Evolutionary conservation across 2,797 vertebrate species (phyloP).

Genomic region (Tangara arthus): DNA sequence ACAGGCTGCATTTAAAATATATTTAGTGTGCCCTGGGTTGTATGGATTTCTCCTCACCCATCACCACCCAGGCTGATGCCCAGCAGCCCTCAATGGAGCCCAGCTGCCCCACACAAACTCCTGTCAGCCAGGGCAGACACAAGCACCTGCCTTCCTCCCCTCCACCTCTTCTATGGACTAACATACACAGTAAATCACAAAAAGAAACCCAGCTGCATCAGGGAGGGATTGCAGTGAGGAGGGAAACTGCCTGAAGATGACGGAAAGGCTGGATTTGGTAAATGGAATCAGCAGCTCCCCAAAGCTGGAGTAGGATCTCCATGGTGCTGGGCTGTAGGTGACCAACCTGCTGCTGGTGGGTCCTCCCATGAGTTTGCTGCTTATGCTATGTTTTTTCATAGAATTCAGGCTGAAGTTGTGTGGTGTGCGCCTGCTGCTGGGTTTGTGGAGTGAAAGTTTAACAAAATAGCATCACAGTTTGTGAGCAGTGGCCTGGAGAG

Average conservation of each 20-base stretch:
- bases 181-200: neutral
- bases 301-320: neutral
- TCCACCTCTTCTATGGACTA: neutral
- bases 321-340: neutral
- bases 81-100: neutral
- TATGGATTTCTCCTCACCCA: neutral
- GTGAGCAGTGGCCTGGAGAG: neutral
- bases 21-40: neutral
- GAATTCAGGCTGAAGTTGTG: neutral
- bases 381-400: neutral
- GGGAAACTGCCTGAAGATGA: neutral
- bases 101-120: neutral
- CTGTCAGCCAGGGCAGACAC: neutral
- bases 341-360: neutral
- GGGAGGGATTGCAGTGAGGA: neutral
- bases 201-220: rapidly evolving
- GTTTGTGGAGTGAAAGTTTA: neutral
- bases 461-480: neutral
- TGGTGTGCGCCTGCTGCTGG: neutral
- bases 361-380: neutral
- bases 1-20: neutral
- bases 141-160: neutral
- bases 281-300: neutral
- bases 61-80: neutral
- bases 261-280: neutral